A percentile compares a stretch with the other conserved stretches of the same genome.
Evolutionary conservation across 2,797 vertebrate species (phyloP).

Genomic region (Cirrhinus molitorella): DNA sequence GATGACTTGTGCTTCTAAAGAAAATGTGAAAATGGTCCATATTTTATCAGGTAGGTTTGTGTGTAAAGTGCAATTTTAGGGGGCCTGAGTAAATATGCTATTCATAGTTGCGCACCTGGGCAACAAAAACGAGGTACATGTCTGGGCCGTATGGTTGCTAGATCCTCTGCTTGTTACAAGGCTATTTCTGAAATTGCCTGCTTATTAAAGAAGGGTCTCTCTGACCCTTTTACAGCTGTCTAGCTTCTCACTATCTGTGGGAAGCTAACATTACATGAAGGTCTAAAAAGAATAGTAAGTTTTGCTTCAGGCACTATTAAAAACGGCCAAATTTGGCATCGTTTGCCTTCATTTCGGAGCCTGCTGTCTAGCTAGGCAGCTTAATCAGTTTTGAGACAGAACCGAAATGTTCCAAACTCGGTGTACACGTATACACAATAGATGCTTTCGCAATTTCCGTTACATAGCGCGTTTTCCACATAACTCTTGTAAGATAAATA

Average conservation of each 20-base stretch:
- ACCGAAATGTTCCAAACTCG: background rate
- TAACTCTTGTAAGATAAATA: background rate
- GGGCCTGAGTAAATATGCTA: no score
- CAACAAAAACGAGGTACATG: no score
- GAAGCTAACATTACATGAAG: no score
- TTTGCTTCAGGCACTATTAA: background rate
- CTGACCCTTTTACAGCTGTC: background rate
- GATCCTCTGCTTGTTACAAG: no score
- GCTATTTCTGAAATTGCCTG: no score
- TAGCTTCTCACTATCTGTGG: background rate
- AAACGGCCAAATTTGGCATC: background rate
- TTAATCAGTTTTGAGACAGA: background rate
- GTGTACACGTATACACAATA: slow-evolving; percentile 13
- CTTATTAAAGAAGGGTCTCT: no score
- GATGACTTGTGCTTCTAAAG: no score
- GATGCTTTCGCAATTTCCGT: background rate
- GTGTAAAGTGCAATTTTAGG: no score
- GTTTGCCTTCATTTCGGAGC: background rate
- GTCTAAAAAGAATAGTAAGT: no score
- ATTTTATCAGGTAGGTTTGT: background rate
- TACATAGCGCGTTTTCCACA: background rate
- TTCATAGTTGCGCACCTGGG: no score
- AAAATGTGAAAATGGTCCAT: no score
- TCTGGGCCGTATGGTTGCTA: no score
- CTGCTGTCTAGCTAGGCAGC: background rate